Conservation (phyloP, 2,113 vertebrate genomes). For the Rostratula benghalensis region DNA sequence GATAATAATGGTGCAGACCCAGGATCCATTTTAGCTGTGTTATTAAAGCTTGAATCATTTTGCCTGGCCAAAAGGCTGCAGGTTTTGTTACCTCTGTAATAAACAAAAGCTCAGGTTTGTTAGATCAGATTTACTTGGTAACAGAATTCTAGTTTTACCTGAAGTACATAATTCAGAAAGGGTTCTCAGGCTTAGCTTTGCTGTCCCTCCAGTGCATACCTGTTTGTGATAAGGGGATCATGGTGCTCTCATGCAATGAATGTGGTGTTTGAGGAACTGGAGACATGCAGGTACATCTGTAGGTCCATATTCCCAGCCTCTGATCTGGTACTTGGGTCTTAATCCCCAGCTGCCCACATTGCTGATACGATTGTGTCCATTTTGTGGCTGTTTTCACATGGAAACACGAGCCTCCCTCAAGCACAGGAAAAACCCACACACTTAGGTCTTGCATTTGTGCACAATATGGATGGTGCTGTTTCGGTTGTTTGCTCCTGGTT, state of each 20-base stretch:
- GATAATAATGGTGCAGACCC: background rate
- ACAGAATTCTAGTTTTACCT: background rate
- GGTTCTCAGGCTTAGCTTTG: background rate
- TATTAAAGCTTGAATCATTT: background rate
- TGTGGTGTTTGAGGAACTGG: background rate
- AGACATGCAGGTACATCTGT: background rate
- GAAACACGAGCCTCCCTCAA: background rate
- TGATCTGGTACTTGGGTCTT: background rate
- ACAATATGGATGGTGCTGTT: fast-evolving
- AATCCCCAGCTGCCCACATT: background rate
- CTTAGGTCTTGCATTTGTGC: background rate
- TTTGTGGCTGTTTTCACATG: background rate
- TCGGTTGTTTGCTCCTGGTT: background rate
- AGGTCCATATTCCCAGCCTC: background rate
- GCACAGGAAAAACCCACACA: fast-evolving
- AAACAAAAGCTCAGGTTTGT: background rate
- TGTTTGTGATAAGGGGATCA: background rate
- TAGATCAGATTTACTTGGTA: background rate
- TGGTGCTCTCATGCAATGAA: background rate
- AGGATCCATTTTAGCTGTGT: background rate
- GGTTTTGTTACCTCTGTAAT: background rate
- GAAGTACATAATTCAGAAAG: background rate
- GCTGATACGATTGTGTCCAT: fast-evolving
- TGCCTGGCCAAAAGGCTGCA: background rate
- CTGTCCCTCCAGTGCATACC: fast-evolving